Evolutionary conservation across 2,888 invertebrate genomes (phyloP), one percentile per base, ranked within the genome.

Genomic region (Amphimallon solstitiale): DNA sequence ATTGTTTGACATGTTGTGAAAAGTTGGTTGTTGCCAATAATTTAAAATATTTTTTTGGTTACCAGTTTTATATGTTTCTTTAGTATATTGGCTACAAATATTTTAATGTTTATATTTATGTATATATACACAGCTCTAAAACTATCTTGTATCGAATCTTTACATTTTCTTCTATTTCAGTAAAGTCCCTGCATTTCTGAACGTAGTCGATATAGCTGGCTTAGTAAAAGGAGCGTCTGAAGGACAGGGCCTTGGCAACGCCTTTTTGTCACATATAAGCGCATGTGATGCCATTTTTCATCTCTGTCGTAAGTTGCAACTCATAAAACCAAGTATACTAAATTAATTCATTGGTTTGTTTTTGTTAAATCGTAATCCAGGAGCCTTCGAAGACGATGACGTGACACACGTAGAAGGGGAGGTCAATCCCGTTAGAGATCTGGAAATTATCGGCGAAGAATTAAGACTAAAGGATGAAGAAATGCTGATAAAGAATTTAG

Each of bases 261-360:
- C 97, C 68, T 99, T 99, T 84, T 88, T 99, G 48, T 97, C 98
- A 3, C 97, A 99, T 83, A 98, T 99, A 78, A 94, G 92, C 81
- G 98, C 98, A 12, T 99, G 99, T 81, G 99, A 99, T 83, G 96
- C 97, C 40, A 92, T 99, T 75, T 98, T 98, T 80, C 97, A 99
- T 84, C 88, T 99, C 71, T 94, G 95, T 79, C 91, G 99, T 96
- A 86, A 91, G 94, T 91, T 61, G 35, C 23, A 9, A 46, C n/a
- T 51, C 2, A 15, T 10, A 23, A 15, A 2, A 7, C 21, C 2
- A 7, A 29, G 2, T 3, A 6, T 38, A 12, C 67, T 23, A 21
- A 12, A n/a, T 38, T 46, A 49, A 40, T 38, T 23, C 3, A 2
- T 9, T 10, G 12, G 2, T 40, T 23, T 9, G 5, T 9, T 38